Evolutionary conservation across 2,888 invertebrate species (phyloP).

Genomic region (Halictus quadricinctus): DNA sequence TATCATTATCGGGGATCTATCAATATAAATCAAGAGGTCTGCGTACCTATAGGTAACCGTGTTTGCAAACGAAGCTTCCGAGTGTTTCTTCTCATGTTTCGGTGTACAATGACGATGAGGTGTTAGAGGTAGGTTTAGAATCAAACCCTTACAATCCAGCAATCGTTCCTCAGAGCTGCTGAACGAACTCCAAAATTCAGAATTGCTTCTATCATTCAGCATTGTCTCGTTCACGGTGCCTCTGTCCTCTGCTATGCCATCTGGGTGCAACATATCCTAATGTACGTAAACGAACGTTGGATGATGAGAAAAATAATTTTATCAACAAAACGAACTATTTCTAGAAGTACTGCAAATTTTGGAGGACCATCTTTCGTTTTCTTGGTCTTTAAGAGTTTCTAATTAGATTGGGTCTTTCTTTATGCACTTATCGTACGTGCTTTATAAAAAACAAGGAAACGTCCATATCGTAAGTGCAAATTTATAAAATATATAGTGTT

Average conservation of each 20-base stretch:
- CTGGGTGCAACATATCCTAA: conserved; percentile 82
- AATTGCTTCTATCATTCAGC: conserved; percentile 88
- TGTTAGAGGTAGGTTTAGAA: conserved; percentile 88
- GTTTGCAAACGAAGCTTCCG: conserved; percentile 84
- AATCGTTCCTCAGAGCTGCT: conserved; percentile 91
- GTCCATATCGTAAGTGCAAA: no score
- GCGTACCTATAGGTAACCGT: conserved; percentile 87
- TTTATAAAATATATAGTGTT: no score
- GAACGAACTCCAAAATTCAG: conserved; percentile 92
- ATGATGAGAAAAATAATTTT: conserved; percentile 8
- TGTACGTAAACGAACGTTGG: conserved; percentile 24
- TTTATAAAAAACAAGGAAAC: neutral
- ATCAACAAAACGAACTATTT: neutral
- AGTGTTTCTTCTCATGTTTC: conserved; percentile 80
- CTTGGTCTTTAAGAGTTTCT: neutral
- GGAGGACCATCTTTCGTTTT: neutral
- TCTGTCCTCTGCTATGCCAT: conserved; percentile 87
- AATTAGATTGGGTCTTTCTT: no score
- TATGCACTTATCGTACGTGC: no score
- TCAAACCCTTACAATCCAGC: conserved; percentile 88
- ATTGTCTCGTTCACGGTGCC: conserved; percentile 87
- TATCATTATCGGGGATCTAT: conserved; percentile 8
- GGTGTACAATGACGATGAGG: conserved; percentile 86
- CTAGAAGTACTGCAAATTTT: neutral
- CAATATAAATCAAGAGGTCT: neutral